Percentiles rank a stretch among this genome's conserved stretches.
Conservation (phyloP, 2,797 vertebrate species). For the Tamandua tetradactyla region DNA sequence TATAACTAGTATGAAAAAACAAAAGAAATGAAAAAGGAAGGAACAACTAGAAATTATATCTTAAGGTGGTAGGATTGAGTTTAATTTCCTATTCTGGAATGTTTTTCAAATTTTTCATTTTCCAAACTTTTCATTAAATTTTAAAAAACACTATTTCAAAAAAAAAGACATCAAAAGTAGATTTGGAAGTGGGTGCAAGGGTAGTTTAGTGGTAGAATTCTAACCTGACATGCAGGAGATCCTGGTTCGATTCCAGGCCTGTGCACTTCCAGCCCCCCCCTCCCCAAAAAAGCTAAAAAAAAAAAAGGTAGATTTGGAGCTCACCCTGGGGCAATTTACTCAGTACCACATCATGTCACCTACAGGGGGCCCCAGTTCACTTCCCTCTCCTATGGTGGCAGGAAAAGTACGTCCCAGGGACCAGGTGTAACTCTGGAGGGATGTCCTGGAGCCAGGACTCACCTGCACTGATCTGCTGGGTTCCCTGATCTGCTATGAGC, state of each 20-base stretch:
- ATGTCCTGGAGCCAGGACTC: background rate
- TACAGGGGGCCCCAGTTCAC: background rate
- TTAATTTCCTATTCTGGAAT: conserved; percentile 17
- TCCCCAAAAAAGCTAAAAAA: no score
- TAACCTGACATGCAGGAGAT: no score
- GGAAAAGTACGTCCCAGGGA: background rate
- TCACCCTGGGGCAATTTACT: background rate
- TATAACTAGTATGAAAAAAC: background rate
- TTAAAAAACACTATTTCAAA: background rate
- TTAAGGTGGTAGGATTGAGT: background rate
- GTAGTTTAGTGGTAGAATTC: no score
- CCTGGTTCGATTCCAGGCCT: no score
- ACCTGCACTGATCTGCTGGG: background rate
- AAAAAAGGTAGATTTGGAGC: background rate
- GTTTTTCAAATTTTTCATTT: background rate
- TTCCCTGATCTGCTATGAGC: background rate
- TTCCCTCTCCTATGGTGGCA: background rate
- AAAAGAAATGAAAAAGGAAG: background rate
- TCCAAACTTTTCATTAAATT: background rate
- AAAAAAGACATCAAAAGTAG: background rate
- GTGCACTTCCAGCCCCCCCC: no score
- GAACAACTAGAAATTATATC: background rate
- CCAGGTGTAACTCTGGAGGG: background rate
- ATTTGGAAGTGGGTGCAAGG: no score
- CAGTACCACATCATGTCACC: background rate